A percentile compares a stretch with the other conserved stretches of the same genome.
phyloP scores from a whole-genome alignment of 2,888 invertebrate species.

The Neoascia interrupta region DNA sequence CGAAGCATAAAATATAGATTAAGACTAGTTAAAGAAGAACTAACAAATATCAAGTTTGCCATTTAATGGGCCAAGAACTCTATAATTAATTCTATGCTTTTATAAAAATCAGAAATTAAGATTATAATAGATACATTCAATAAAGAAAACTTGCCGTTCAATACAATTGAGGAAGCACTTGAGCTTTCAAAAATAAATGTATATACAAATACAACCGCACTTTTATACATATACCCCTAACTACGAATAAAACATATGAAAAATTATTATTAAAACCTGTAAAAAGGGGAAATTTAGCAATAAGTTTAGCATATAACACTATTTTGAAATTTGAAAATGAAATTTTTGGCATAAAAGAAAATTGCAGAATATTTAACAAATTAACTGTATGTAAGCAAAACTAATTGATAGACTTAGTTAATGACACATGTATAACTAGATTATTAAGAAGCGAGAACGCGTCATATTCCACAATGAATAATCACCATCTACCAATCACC shows the following conservation, averaged over 20 bases:
- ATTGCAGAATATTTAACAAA: not conserved
- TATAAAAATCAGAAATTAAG: not conserved
- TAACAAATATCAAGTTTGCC: not conserved
- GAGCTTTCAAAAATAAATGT: conserved; percentile 1
- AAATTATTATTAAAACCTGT: conserved; percentile 43
- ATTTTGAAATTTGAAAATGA: not conserved
- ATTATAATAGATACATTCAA: not conserved
- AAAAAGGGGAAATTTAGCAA: conserved; percentile 29
- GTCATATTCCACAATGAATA: conserved; percentile 1
- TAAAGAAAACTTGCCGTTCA: not conserved
- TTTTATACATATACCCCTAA: conserved; percentile 65
- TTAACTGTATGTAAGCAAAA: conserved; percentile 4
- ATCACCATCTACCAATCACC: not conserved
- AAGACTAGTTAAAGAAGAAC: not conserved
- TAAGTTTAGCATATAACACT: not conserved
- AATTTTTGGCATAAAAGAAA: not conserved
- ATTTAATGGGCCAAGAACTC: not conserved
- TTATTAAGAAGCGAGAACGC: conserved; percentile 8
- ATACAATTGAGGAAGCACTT: not conserved
- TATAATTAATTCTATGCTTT: conserved; percentile 47
- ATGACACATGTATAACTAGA: not conserved
- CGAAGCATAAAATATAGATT: not conserved
- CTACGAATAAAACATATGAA: conserved; percentile 38
- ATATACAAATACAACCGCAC: conserved; percentile 24
- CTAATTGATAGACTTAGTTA: not conserved